Evolutionary conservation across 2,113 vertebrate species (phyloP).

Genomic region (Caretta caretta): DNA sequence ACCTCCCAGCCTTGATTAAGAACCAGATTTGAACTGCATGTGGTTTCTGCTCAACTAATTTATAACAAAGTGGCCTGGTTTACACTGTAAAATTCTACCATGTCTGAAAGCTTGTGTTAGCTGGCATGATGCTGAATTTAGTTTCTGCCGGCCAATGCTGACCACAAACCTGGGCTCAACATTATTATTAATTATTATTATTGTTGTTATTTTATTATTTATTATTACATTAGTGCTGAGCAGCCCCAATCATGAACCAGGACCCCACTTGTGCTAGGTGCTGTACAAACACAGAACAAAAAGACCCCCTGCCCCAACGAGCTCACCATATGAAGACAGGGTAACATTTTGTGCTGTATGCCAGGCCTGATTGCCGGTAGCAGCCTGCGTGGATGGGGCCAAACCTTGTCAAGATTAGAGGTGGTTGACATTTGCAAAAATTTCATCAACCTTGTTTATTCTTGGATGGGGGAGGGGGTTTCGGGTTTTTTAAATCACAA

Average conservation of each 20-base stretch:
- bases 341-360: neutral
- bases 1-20: neutral
- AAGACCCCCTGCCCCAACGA: neutral
- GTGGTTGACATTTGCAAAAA: neutral
- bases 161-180: neutral
- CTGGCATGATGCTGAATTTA: neutral
- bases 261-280: neutral
- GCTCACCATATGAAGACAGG: neutral
- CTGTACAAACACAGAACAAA: neutral
- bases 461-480: neutral
- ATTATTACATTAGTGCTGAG: neutral
- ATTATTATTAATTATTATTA: neutral
- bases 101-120: neutral
- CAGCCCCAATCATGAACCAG: neutral
- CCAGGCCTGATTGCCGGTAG: neutral
- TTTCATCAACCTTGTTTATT: neutral
- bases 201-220: neutral
- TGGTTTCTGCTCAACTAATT: neutral
- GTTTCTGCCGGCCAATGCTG: neutral
- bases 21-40: rapidly evolving
- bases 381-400: neutral
- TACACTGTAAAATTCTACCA: neutral
- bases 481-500: too few relatives aligned
- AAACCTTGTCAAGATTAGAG: neutral
- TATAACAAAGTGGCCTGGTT: neutral